Evolutionary conservation across 2,888 invertebrate genomes (phyloP).

Genomic region (Drosophila rubida): DNA sequence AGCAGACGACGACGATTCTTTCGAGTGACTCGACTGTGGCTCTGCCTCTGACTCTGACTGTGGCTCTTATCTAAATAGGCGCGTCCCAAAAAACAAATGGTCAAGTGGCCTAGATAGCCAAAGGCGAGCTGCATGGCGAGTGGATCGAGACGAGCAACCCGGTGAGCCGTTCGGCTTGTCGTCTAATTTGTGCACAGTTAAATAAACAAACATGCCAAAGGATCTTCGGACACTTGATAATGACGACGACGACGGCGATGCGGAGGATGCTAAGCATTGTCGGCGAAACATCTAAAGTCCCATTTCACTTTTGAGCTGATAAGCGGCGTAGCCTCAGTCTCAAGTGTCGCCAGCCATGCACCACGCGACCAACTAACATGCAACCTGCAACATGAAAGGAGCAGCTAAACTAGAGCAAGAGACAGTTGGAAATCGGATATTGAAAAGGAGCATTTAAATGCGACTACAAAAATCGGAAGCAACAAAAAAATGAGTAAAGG

Average conservation of each 20-base stretch:
- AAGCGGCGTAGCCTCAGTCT: conserved; percentile 24
- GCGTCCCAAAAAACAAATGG: conserved; percentile 79
- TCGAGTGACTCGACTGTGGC: neutral
- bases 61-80: conserved; percentile 75
- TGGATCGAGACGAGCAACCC: neutral
- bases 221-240: conserved; percentile 59
- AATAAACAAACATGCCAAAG: conserved; percentile 74
- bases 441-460: conserved; percentile 6
- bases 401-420: conserved; percentile 4
- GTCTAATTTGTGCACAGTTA: conserved; percentile 80
- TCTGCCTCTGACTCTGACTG: conserved; percentile 6
- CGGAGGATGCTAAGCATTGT: neutral
- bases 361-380: conserved; percentile 36
- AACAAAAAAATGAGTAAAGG: neutral
- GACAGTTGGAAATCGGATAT: conserved; percentile 15
- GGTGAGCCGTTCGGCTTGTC: conserved; percentile 37
- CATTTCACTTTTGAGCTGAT: conserved; percentile 51
- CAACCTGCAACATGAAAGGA: neutral
- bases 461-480: neutral
- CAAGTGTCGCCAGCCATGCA: conserved; percentile 38
- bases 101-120: conserved; percentile 73
- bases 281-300: conserved; percentile 51
- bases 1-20: conserved; percentile 1
- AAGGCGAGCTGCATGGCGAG: neutral
- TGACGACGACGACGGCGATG: neutral